phyloP scores from a whole-genome alignment of 2,797 vertebrate genomes.

The Menidia menidia region DNA sequence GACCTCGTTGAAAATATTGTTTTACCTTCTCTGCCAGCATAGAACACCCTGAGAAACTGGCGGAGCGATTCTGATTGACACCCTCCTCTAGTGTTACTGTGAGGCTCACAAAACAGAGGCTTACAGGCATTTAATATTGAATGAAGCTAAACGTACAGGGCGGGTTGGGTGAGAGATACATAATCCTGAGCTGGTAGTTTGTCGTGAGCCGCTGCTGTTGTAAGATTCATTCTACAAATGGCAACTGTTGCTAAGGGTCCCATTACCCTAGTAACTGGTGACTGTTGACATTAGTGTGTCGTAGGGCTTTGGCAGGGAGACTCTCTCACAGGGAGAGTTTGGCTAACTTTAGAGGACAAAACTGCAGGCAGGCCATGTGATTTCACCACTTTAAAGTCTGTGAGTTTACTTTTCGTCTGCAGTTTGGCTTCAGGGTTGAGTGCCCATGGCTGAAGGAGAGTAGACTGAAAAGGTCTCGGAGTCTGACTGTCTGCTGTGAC shows the following conservation, averaged over 20 bases:
- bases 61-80: slow-evolving; percentile 70
- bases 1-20: slow-evolving; percentile 6
- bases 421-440: slow-evolving; percentile 42
- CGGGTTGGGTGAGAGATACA: slow-evolving; percentile 56
- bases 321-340: slow-evolving; percentile 13
- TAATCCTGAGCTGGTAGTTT: slow-evolving; percentile 64
- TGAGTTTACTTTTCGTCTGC: slow-evolving; percentile 20
- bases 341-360: slow-evolving; percentile 30
- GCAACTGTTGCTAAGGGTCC: slow-evolving; percentile 79
- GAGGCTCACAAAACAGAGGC: slow-evolving; percentile 65
- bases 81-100: slow-evolving; percentile 72
- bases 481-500: slow-evolving; percentile 38
- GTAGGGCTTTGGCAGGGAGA: slow-evolving; percentile 27
- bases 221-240: slow-evolving; percentile 60
- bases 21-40: slow-evolving; percentile 44
- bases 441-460: slow-evolving; percentile 37
- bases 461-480: slow-evolving; percentile 30
- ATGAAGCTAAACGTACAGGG: slow-evolving; percentile 67
- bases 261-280: slow-evolving; percentile 74
- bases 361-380: slow-evolving; percentile 44
- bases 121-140: slow-evolving; percentile 74
- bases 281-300: slow-evolving; percentile 68
- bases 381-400: slow-evolving; percentile 14
- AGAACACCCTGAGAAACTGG: slow-evolving; percentile 53
- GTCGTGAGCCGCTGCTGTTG: slow-evolving; percentile 58